These are phyloP conservation scores for Ondatra zibethicus DNA, from an alignment of 2,113 vertebrate species.

Conservation along the genomic window DNA sequence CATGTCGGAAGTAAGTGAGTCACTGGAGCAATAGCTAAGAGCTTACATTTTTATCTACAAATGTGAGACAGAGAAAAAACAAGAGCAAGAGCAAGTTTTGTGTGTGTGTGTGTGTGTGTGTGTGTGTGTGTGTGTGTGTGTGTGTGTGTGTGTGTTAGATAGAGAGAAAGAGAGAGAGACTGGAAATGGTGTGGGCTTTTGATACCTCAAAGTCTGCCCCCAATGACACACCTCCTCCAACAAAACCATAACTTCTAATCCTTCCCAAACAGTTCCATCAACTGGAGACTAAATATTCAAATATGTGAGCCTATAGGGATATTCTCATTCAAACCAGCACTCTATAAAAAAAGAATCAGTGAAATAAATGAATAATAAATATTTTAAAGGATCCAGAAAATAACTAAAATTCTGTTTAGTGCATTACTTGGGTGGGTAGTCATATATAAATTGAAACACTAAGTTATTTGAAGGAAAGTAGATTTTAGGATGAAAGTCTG, in stretches of 20 bases:
- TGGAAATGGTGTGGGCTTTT: too few relatives aligned
- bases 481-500: neutral
- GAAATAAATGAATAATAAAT: neutral
- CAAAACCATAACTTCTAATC: too few relatives aligned
- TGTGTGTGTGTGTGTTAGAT: too few relatives aligned
- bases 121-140: too few relatives aligned
- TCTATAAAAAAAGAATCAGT: neutral
- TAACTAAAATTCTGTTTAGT: neutral
- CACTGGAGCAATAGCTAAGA: neutral
- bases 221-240: too few relatives aligned
- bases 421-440: neutral
- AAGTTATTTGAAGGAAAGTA: conserved; percentile 26
- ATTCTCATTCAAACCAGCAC: neutral
- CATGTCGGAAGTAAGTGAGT: neutral
- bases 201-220: too few relatives aligned
- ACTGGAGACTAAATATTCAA: neutral
- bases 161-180: too few relatives aligned
- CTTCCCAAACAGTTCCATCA: too few relatives aligned
- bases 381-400: neutral
- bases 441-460: conserved; percentile 31
- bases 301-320: neutral
- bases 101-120: too few relatives aligned
- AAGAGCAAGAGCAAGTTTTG: too few relatives aligned
- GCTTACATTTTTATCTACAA: neutral
- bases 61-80: neutral